Evolutionary conservation across 2,888 invertebrate species (phyloP).

Genomic region (Apoderus coryli): DNA sequence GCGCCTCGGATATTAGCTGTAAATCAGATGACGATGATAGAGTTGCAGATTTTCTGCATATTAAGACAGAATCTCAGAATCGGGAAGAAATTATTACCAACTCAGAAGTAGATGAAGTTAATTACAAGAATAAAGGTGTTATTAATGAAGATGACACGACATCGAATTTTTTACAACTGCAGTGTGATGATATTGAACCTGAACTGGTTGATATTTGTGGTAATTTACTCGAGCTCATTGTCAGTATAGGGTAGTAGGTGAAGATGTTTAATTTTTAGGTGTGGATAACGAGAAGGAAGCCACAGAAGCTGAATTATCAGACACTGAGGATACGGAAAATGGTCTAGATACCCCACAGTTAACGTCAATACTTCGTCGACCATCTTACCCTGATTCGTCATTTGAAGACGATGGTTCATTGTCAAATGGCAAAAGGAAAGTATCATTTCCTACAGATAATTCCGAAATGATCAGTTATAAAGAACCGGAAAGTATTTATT

Average conservation of each 20-base stretch:
- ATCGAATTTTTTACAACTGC: too few species aligned
- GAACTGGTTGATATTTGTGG: too few species aligned
- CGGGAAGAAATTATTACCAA: too few species aligned
- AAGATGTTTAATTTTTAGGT: too few species aligned
- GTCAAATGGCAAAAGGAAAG: constrained; percentile 15
- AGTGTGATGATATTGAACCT: too few species aligned
- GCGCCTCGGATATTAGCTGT: constrained; percentile 13
- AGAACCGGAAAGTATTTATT: constrained; percentile 19
- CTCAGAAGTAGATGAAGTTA: too few species aligned
- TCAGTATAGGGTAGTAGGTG: too few species aligned
- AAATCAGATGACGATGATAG: background rate
- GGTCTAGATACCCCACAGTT: constrained; percentile 14
- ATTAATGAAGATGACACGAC: too few species aligned
- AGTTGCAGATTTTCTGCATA: constrained; percentile 1
- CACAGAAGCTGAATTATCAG: constrained; percentile 7
- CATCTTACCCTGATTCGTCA: constrained; percentile 17
- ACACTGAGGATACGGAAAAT: constrained; percentile 14
- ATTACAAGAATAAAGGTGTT: too few species aligned
- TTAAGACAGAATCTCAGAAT: background rate
- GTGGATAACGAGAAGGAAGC: background rate
- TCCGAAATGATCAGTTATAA: constrained; percentile 19
- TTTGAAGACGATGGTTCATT: constrained; percentile 9
- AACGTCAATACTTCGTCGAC: constrained; percentile 21
- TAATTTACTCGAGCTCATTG: too few species aligned
- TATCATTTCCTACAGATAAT: constrained; percentile 22